A percentile compares a stretch with the other conserved stretches of the same genome.
Conservation (phyloP, 2,888 invertebrate genomes). For the Mamestra brassicae region DNA sequence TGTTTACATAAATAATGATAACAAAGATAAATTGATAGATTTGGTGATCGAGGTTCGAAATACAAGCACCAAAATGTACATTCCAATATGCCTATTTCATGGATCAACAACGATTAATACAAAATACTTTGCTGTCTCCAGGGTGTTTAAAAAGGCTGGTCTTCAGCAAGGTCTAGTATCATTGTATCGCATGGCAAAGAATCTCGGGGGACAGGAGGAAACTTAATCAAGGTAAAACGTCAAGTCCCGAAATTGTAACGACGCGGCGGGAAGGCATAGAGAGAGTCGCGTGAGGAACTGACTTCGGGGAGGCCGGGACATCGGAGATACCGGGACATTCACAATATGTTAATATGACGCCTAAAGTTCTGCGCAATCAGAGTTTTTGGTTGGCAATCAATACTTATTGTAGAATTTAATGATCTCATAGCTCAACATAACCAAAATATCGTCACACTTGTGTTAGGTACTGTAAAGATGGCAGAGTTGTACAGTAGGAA, state of each 20-base stretch:
- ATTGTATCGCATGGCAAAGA: slow-evolving; percentile 30
- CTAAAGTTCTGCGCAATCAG: background rate
- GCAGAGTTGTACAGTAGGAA: background rate
- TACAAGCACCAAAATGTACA: background rate
- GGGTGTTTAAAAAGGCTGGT: background rate
- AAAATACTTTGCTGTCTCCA: background rate
- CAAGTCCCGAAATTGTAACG: slow-evolving; percentile 25
- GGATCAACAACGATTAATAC: background rate
- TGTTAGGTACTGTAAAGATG: background rate
- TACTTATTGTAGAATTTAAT: background rate
- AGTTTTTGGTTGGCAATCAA: background rate
- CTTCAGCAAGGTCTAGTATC: too few species aligned
- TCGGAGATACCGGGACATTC: background rate
- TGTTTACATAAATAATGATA: background rate
- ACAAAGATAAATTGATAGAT: background rate
- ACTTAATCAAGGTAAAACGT: slow-evolving; percentile 52
- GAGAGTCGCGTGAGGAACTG: slow-evolving; percentile 13
- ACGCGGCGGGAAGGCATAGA: background rate
- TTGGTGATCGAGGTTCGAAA: background rate
- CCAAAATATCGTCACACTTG: background rate
- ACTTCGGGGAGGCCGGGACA: slow-evolving; percentile 22
- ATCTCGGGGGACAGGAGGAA: slow-evolving; percentile 32
- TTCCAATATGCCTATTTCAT: background rate
- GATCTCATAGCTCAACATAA: background rate
- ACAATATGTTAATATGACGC: slow-evolving; percentile 6